Conservation (phyloP, 2,888 invertebrate species). For the Pteria penguin region DNA sequence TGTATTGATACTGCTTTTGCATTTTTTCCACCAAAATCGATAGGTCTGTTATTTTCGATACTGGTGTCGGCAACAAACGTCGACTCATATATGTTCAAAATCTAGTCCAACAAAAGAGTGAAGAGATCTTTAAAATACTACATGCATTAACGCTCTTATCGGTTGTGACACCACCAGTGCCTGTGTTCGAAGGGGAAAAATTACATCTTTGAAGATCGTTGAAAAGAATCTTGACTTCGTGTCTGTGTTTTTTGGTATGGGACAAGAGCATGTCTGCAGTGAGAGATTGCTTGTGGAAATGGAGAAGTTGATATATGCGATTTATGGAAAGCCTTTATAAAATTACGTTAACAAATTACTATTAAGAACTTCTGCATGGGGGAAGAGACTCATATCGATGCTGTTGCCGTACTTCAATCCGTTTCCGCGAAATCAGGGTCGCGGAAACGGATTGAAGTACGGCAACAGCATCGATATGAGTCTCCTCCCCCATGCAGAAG, state of each 20-base stretch:
- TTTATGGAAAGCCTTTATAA: neutral
- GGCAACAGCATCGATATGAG: conserved; percentile 35
- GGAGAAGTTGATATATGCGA: neutral
- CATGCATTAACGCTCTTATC: conserved; percentile 41
- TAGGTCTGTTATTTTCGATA: conserved; percentile 19
- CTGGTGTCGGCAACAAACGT: conserved; percentile 25
- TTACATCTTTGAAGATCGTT: conserved; percentile 40
- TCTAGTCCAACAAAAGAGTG: conserved; percentile 42
- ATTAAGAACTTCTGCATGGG: neutral
- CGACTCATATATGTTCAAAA: conserved; percentile 35
- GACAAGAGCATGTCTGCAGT: neutral
- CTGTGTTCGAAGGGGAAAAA: conserved; percentile 43
- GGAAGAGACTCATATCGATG: too few species aligned
- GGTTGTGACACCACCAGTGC: conserved; percentile 43
- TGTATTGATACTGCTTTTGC: conserved; percentile 47
- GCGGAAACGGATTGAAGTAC: neutral
- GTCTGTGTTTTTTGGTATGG: neutral
- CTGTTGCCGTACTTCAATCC: too few species aligned
- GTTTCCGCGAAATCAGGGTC: neutral
- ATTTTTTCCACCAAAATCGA: too few species aligned
- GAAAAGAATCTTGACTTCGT: conserved; percentile 33
- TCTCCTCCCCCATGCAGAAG: conserved; percentile 40
- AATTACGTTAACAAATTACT: neutral
- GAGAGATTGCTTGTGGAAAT: neutral
- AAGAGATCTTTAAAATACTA: conserved; percentile 31